Percentiles rank a stretch among this genome's conserved stretches.
Evolutionary conservation across 2,797 vertebrate genomes (phyloP).

Genomic region (Spinibarbus caldwelli): DNA sequence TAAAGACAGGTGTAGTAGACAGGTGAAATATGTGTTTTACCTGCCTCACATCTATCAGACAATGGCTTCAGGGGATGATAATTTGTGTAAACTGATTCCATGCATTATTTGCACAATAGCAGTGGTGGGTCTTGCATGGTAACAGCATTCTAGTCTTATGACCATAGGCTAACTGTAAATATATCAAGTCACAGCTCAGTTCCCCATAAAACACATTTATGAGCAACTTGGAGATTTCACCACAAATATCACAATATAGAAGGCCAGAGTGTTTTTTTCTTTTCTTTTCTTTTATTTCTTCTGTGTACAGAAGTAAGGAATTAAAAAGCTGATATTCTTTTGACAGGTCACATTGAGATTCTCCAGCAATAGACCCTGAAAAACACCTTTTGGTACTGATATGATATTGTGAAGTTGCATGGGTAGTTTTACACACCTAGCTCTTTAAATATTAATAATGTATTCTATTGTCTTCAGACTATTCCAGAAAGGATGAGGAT

Average conservation of each 20-base stretch:
- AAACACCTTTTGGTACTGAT: background rate
- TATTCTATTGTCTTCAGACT: constrained; percentile 53
- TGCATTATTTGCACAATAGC: constrained; percentile 57
- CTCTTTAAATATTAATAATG: constrained; percentile 71
- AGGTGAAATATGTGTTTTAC: background rate
- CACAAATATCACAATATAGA: background rate
- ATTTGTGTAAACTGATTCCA: constrained; percentile 58
- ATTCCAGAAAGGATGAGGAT: background rate
- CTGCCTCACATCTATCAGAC: background rate
- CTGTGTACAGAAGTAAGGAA: background rate
- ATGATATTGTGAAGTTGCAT: constrained; percentile 1
- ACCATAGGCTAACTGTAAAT: constrained; percentile 49
- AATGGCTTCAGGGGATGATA: constrained; percentile 3
- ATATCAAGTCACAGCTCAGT: background rate
- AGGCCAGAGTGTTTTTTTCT: too few relatives aligned
- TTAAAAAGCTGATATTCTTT: background rate
- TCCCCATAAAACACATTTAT: background rate
- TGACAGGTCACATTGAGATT: background rate
- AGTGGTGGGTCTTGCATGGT: constrained; percentile 58
- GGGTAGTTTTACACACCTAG: constrained; percentile 35
- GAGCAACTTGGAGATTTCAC: background rate
- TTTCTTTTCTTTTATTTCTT: too few relatives aligned
- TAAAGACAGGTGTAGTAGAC: background rate
- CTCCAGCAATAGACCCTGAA: background rate
- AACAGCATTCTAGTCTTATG: constrained; percentile 59